Conservation (phyloP, 1,140 invertebrate genomes). For the Centruroides sculpturatus region DNA sequence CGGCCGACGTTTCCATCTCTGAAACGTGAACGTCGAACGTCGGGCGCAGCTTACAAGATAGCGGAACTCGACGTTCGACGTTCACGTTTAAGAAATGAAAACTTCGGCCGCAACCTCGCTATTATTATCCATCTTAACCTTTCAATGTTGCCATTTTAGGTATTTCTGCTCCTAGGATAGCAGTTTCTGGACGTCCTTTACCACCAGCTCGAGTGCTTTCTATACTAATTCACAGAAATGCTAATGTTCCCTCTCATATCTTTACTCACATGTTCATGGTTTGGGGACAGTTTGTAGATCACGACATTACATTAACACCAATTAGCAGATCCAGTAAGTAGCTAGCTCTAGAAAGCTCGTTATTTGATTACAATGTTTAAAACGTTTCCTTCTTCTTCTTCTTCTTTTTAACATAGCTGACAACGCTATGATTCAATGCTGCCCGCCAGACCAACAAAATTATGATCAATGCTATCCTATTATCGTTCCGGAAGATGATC, state of each 20-base stretch:
- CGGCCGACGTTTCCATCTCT: too few relatives aligned
- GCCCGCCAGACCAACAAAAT: constrained; percentile 4
- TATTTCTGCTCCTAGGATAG: constrained; percentile 41
- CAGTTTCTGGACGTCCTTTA: constrained; percentile 33
- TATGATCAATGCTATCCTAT: constrained; percentile 27
- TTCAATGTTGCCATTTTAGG: constrained; percentile 9
- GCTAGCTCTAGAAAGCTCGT: too few relatives aligned
- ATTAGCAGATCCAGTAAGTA: constrained; percentile 36
- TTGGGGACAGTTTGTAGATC: constrained; percentile 45
- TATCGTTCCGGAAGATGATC: constrained; percentile 22
- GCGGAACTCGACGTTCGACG: too few relatives aligned
- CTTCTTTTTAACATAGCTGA: constrained; percentile 8
- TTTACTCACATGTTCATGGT: constrained; percentile 60
- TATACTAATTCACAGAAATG: constrained; percentile 70
- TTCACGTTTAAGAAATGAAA: too few relatives aligned
- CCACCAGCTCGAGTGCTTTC: constrained; percentile 72
- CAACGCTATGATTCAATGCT: constrained; percentile 18
- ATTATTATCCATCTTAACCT: not conserved
- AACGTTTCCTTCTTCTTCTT: too few relatives aligned
- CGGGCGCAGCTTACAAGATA: too few relatives aligned
- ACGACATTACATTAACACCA: constrained; percentile 52
- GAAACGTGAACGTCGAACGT: too few relatives aligned
- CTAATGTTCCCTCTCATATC: constrained; percentile 9
- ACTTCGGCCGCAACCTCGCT: too few relatives aligned
- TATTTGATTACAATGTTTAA: too few relatives aligned